Conservation (phyloP, 2,113 vertebrate genomes). For the Siphamia tubifer region DNA sequence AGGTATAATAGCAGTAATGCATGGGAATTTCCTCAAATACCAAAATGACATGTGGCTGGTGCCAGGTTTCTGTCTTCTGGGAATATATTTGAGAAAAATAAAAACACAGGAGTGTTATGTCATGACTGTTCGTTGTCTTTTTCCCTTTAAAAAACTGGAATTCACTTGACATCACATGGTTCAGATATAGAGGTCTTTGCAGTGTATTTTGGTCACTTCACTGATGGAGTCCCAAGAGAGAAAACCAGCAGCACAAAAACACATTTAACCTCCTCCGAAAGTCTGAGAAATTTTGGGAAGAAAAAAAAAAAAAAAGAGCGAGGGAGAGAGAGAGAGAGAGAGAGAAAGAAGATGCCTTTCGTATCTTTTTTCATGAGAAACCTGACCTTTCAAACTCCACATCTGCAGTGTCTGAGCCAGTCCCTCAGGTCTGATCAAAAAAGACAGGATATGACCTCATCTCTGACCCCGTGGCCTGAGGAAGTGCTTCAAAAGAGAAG, state of each 20-base stretch:
- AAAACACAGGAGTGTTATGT: too few relatives aligned
- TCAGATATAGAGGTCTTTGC: conserved; percentile 26
- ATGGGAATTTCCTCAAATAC: too few relatives aligned
- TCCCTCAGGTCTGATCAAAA: conserved; percentile 75
- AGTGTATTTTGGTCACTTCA: conserved; percentile 54
- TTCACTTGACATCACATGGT: conserved; percentile 42
- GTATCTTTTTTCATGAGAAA: conserved; percentile 58
- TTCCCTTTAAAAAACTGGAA: not conserved
- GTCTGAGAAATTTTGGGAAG: conserved; percentile 65
- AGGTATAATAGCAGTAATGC: too few relatives aligned
- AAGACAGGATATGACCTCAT: conserved; percentile 82
- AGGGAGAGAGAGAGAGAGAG: too few relatives aligned
- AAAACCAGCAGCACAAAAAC: conserved; percentile 25
- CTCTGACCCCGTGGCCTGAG: conserved; percentile 65
- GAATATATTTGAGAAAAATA: too few relatives aligned
- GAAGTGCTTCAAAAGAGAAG: conserved; percentile 72
- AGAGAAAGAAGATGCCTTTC: conserved; percentile 8
- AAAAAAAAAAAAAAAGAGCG: too few relatives aligned
- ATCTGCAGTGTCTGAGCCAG: conserved; percentile 52
- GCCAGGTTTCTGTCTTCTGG: too few relatives aligned
- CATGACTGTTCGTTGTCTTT: too few relatives aligned
- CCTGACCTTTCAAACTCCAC: conserved; percentile 54
- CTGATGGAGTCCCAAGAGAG: conserved; percentile 58
- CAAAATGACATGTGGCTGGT: too few relatives aligned
- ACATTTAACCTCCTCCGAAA: conserved; percentile 55